Percentiles rank a stretch among this genome's conserved stretches.
These are phyloP conservation scores for Cyprinodon variegatus DNA, from an alignment of 2,113 vertebrate genomes.

Conservation along the genomic window DNA sequence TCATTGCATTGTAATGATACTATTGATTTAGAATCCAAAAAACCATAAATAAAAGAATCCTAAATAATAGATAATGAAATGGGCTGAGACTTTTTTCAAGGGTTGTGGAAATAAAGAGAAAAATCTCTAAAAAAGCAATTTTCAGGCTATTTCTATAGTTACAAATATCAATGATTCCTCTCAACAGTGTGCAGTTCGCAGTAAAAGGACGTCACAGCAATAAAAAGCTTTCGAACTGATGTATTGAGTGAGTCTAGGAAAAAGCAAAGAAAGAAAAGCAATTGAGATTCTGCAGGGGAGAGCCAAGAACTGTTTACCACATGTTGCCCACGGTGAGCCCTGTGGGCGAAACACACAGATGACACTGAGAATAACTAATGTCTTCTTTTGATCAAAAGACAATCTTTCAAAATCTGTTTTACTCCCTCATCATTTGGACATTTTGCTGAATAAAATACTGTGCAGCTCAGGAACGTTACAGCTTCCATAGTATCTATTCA, in stretches of 20 bases:
- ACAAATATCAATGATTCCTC: neutral
- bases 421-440: slow-evolving; percentile 10
- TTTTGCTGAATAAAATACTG: slow-evolving; percentile 17
- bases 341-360: slow-evolving; percentile 36
- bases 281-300: slow-evolving; percentile 54
- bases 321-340: slow-evolving; percentile 43
- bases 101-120: neutral
- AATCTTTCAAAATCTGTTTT: slow-evolving; percentile 17
- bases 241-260: slow-evolving; percentile 26
- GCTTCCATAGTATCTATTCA: neutral
- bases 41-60: neutral
- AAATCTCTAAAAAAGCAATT: neutral
- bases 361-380: slow-evolving; percentile 33
- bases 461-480: neutral
- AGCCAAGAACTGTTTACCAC: slow-evolving; percentile 40
- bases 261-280: slow-evolving; percentile 37
- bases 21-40: neutral
- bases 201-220: slow-evolving; percentile 11
- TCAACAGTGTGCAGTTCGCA: neutral
- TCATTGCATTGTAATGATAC: neutral
- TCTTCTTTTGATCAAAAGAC: slow-evolving; percentile 34
- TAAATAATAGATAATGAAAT: neutral
- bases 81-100: neutral
- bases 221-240: slow-evolving; percentile 26
- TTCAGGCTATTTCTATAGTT: slow-evolving; percentile 1